These are phyloP conservation scores for Gymnosoma rotundatum DNA, from an alignment of 2,888 invertebrate genomes.

Conservation along the genomic window DNA sequence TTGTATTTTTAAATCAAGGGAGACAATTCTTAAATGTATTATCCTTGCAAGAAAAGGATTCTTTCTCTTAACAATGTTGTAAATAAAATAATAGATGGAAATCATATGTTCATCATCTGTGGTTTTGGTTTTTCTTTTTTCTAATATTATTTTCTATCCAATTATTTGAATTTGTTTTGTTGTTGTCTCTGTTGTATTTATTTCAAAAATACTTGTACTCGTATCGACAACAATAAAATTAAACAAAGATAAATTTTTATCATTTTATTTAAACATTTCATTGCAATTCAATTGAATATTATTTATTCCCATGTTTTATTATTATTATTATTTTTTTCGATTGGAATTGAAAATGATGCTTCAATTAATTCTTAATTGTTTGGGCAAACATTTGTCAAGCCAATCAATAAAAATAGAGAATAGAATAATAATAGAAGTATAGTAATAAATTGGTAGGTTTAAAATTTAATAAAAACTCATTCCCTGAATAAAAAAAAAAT, in stretches of 20 bases:
- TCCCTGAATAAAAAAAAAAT: no score
- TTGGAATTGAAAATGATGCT: slow-evolving; percentile 52
- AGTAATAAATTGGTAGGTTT: background rate
- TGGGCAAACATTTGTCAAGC: slow-evolving; percentile 68
- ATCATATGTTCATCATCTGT: slow-evolving; percentile 65
- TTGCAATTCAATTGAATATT: slow-evolving; percentile 55
- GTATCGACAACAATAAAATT: slow-evolving; percentile 62
- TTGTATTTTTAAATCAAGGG: slow-evolving; percentile 30
- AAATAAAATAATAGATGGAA: slow-evolving; percentile 61
- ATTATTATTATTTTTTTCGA: background rate
- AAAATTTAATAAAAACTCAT: background rate
- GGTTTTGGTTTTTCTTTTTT: background rate
- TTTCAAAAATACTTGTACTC: slow-evolving; percentile 27
- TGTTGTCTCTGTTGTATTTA: slow-evolving; percentile 41
- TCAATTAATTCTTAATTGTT: slow-evolving; percentile 72
- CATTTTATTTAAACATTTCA: slow-evolving; percentile 43
- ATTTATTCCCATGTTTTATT: slow-evolving; percentile 34
- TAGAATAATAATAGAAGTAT: background rate
- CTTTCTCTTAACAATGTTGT: slow-evolving; percentile 44
- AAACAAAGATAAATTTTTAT: slow-evolving; percentile 68
- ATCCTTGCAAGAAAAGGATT: slow-evolving; percentile 54
- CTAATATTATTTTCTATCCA: slow-evolving; percentile 60
- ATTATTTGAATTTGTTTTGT: slow-evolving; percentile 64
- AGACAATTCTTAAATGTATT: slow-evolving; percentile 58
- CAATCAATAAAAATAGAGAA: background rate